These are phyloP conservation scores for Andrena trimmerana DNA, from an alignment of 2,888 invertebrate species.

Conservation along the genomic window DNA sequence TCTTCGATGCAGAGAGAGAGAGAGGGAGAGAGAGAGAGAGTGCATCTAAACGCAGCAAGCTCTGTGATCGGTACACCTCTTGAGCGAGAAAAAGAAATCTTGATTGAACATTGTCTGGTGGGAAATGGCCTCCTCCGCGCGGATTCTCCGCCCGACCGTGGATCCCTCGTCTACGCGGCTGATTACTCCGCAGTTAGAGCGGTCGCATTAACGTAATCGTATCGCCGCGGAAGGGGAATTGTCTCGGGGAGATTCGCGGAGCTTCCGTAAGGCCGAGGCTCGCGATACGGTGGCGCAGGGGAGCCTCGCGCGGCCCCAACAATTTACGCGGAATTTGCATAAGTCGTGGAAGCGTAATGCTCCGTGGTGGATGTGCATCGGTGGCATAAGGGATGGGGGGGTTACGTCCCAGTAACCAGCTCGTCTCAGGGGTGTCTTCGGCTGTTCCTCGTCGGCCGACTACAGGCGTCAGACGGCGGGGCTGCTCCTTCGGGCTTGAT, in stretches of 20 bases:
- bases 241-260: conserved; percentile 43
- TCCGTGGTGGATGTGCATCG: conserved; percentile 54
- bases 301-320: conserved; percentile 61
- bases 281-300: conserved; percentile 54
- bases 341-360: conserved; percentile 74
- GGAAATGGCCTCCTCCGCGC: not conserved
- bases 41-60: not conserved
- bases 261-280: conserved; percentile 57
- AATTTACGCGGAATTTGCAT: conserved; percentile 78
- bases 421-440: conserved; percentile 72
- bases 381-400: conserved; percentile 13
- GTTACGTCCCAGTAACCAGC: conserved; percentile 67
- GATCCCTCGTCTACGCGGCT: conserved; percentile 1
- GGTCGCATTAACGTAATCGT: conserved; percentile 61
- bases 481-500: conserved; percentile 36
- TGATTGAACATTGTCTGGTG: not conserved
- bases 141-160: not conserved
- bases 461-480: conserved; percentile 32
- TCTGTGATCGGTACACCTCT: too few species aligned
- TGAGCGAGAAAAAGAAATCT: not conserved
- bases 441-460: conserved; percentile 65
- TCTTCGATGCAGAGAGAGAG: too few species aligned
- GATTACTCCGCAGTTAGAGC: conserved; percentile 29
- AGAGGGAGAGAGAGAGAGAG: not conserved
- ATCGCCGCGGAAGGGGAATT: conserved; percentile 49